Percentiles rank a stretch among this genome's conserved stretches.
phyloP scores from a whole-genome alignment of 2,888 invertebrate species.

The Steromphala cineraria region DNA sequence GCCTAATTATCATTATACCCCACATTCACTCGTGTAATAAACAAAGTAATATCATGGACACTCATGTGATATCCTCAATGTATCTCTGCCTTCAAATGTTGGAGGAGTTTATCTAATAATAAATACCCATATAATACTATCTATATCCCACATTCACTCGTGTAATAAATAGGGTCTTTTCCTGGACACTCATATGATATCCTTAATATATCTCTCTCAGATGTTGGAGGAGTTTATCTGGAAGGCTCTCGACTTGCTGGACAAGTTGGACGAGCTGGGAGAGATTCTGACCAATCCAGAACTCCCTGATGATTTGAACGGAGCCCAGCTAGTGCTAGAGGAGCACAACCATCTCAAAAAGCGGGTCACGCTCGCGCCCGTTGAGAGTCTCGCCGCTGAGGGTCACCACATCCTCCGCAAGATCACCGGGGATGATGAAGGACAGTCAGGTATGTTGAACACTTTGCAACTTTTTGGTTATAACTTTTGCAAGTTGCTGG shows the following conservation, averaged over 20 bases:
- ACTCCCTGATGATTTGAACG: slow-evolving; percentile 94
- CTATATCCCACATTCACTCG: too few species aligned
- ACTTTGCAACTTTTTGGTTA: slow-evolving; percentile 4
- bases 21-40: too few species aligned
- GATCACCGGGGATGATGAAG: slow-evolving; percentile 70
- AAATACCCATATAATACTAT: too few species aligned
- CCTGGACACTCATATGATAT: too few species aligned
- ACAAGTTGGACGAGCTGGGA: slow-evolving; percentile 92
- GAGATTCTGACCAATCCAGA: slow-evolving; percentile 94
- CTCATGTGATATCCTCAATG: too few species aligned
- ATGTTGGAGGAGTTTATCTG: slow-evolving; percentile 96
- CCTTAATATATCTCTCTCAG: slow-evolving; percentile 72
- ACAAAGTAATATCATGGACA: too few species aligned
- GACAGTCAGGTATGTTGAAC: slow-evolving; percentile 38
- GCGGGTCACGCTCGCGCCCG: slow-evolving; percentile 93
- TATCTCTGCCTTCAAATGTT: too few species aligned
- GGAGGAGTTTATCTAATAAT: too few species aligned
- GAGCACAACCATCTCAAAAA: slow-evolving; percentile 92
- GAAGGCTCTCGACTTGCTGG: slow-evolving; percentile 95
- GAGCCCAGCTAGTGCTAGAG: slow-evolving; percentile 93
- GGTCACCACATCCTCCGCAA: slow-evolving; percentile 82
- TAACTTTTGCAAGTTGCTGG: not conserved
- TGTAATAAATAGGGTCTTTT: too few species aligned
- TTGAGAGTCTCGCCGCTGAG: slow-evolving; percentile 93
- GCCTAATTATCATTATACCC: too few species aligned